Percentiles rank a stretch among this genome's conserved stretches.
Evolutionary conservation across 2,888 invertebrate species (phyloP).

Genomic region (Neelides folsomi): DNA sequence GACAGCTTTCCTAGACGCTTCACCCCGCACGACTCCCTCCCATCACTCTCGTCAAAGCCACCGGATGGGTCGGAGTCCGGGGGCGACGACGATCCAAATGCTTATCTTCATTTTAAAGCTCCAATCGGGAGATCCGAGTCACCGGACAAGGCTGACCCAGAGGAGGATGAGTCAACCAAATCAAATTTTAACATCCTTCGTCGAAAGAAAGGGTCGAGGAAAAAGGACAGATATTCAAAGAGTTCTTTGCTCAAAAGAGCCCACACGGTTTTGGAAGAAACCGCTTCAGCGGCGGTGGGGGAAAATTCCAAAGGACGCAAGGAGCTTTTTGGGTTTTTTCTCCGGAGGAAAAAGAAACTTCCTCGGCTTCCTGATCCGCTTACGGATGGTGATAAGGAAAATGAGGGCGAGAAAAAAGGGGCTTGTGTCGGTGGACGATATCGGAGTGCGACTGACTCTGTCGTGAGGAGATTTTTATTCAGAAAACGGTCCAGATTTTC

Average conservation of each 20-base stretch:
- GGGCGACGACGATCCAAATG: not conserved
- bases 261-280: conserved; percentile 7
- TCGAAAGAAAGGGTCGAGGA: conserved; percentile 22
- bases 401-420: not conserved
- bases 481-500: conserved; percentile 3
- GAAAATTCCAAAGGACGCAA: conserved; percentile 15
- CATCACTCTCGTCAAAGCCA: conserved; percentile 1
- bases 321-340: conserved; percentile 24
- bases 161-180: not conserved
- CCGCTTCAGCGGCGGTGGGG: conserved; percentile 1
- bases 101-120: not conserved
- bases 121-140: not conserved
- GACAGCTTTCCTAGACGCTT: no score
- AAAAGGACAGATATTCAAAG: conserved; percentile 30
- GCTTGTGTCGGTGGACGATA: not conserved
- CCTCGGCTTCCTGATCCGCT: not conserved
- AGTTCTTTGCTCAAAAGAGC: conserved; percentile 28
- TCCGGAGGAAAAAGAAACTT: conserved; percentile 17
- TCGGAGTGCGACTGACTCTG: not conserved
- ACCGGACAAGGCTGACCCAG: conserved; percentile 1
- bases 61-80: not conserved
- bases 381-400: not conserved
- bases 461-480: conserved; percentile 3
- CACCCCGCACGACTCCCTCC: conserved; percentile 3
- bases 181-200: conserved; percentile 10